A percentile compares a stretch with the other conserved stretches of the same genome.
Evolutionary conservation across 2,797 vertebrate species (phyloP).

Genomic region (Fistularia tabacaria): DNA sequence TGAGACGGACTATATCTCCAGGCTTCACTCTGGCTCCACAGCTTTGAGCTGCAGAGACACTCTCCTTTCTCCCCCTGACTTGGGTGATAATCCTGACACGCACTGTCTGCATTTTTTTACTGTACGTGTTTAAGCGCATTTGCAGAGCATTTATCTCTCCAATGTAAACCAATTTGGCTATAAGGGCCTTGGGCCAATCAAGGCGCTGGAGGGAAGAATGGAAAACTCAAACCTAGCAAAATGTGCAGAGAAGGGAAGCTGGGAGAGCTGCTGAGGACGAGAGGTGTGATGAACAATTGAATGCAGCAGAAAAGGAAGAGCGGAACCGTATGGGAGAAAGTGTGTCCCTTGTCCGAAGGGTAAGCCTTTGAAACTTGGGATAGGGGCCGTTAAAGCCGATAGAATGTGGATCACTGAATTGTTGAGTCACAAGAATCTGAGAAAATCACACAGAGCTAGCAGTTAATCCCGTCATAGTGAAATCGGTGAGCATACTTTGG

Average conservation of each 20-base stretch:
- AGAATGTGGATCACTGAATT: conserved; percentile 75
- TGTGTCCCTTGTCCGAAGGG: conserved; percentile 70
- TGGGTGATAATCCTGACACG: conserved; percentile 82
- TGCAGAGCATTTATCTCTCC: conserved; percentile 83
- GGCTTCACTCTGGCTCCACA: conserved; percentile 70
- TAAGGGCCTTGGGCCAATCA: conserved; percentile 78
- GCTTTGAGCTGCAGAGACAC: conserved; percentile 73
- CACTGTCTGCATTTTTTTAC: conserved; percentile 82
- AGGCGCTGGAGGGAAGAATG: conserved; percentile 66
- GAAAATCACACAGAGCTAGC: conserved; percentile 68
- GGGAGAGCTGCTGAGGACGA: conserved; percentile 53
- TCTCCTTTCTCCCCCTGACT: conserved; percentile 74
- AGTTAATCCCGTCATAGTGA: conserved; percentile 73
- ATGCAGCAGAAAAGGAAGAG: conserved; percentile 63
- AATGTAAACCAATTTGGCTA: conserved; percentile 85
- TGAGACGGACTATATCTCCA: conserved; percentile 77
- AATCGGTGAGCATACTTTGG: conserved; percentile 51
- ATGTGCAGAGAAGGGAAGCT: conserved; percentile 64
- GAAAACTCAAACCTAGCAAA: conserved; percentile 76
- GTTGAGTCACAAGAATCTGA: conserved; percentile 78
- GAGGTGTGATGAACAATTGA: conserved; percentile 63
- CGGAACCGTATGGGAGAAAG: conserved; percentile 57
- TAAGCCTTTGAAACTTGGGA: conserved; percentile 72
- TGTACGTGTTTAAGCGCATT: conserved; percentile 83
- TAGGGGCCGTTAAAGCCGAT: conserved; percentile 72